Evolutionary conservation across 2,113 vertebrate species (phyloP).

Genomic region (Nematolebias whitei): DNA sequence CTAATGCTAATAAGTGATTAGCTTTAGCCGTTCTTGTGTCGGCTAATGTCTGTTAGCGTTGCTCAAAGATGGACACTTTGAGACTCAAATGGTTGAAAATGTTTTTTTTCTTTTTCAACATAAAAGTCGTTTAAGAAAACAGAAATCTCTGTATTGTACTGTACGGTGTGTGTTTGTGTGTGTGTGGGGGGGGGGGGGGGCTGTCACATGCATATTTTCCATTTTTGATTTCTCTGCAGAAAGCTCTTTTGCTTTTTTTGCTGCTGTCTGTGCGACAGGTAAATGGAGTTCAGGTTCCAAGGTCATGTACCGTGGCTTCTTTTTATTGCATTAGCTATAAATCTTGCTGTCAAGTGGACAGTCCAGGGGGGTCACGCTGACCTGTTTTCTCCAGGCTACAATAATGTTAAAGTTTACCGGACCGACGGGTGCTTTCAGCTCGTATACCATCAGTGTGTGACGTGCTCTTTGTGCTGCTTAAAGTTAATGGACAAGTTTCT

Average conservation of each 20-base stretch:
- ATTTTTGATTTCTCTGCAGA: conserved; percentile 46
- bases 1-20: no score
- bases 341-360: conserved; percentile 44
- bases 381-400: conserved; percentile 44
- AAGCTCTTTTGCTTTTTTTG: conserved; percentile 53
- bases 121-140: conserved; percentile 42
- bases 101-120: not conserved
- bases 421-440: conserved; percentile 18
- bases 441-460: conserved; percentile 4
- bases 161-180: not conserved
- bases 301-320: conserved; percentile 33
- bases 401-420: conserved; percentile 26
- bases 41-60: no score
- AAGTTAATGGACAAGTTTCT: conserved; percentile 28
- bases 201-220: conserved; percentile 38
- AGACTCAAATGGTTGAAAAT: conserved; percentile 2
- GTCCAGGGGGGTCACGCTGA: conserved; percentile 54
- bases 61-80: not conserved
- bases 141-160: conserved; percentile 15
- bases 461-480: conserved; percentile 26
- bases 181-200: conserved; percentile 6
- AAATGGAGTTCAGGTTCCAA: conserved; percentile 62
- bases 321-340: conserved; percentile 56
- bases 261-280: conserved; percentile 62
- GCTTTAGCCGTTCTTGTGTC: no score